Conservation (phyloP, 2,113 vertebrate genomes). For the Thamnophis sirtalis region DNA sequence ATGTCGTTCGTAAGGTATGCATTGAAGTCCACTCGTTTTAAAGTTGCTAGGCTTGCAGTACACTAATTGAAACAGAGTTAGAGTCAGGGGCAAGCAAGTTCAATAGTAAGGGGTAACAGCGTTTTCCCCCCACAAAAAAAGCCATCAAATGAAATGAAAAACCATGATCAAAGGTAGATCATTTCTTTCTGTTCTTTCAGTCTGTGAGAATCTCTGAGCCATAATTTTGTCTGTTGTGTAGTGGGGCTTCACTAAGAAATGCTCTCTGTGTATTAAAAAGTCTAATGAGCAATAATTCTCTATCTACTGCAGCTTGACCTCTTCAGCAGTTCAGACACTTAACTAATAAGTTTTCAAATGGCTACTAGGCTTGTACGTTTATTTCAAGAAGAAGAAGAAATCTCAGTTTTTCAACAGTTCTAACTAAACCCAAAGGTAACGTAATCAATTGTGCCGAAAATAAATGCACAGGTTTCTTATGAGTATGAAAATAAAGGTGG, state of each 20-base stretch:
- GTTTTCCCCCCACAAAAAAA: neutral
- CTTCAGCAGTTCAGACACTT: neutral
- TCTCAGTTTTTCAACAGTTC: neutral
- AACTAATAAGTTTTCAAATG: neutral
- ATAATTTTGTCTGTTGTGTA: neutral
- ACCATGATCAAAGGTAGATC: neutral
- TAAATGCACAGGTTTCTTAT: neutral
- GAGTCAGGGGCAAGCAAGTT: neutral
- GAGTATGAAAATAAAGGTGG: neutral
- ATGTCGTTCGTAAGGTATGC: neutral
- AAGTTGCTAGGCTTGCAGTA: neutral
- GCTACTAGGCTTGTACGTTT: neutral
- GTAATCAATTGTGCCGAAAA: neutral
- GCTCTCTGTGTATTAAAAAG: neutral
- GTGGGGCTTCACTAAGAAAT: neutral
- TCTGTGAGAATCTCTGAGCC: neutral
- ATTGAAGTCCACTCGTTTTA: neutral
- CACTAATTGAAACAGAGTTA: neutral
- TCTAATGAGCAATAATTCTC: neutral
- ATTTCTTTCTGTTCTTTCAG: neutral
- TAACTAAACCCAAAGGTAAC: neutral
- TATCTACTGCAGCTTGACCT: neutral
- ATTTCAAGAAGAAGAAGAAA: neutral
- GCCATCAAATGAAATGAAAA: neutral
- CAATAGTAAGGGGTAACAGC: neutral